Evolutionary conservation across 2,888 invertebrate species (phyloP).

Genomic region (Hydroisotoma schaefferi): DNA sequence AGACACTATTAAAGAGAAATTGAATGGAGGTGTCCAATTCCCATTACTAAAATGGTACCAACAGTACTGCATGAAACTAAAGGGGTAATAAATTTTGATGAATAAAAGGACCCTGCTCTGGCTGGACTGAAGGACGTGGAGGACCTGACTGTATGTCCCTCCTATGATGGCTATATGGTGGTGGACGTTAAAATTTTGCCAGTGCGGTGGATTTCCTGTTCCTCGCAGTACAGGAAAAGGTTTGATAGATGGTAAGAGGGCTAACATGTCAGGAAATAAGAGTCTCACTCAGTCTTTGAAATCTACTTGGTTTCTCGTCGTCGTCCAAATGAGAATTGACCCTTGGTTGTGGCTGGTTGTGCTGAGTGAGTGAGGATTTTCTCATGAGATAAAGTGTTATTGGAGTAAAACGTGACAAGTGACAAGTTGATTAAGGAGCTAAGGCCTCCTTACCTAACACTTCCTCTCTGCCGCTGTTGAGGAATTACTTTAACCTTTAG

Average conservation of each 20-base stretch:
- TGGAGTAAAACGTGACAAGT: slow-evolving; percentile 16
- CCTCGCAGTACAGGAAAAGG: slow-evolving; percentile 10
- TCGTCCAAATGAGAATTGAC: slow-evolving; percentile 19
- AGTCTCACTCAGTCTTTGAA: slow-evolving; percentile 7
- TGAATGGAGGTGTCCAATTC: background rate
- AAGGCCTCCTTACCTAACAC: slow-evolving; percentile 8
- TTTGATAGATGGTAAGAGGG: slow-evolving; percentile 20
- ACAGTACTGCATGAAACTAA: background rate
- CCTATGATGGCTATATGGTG: no score
- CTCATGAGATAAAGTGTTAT: slow-evolving; percentile 20
- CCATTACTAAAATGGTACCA: no score
- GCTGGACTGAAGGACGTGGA: slow-evolving; percentile 15
- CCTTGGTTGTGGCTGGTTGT: slow-evolving; percentile 4
- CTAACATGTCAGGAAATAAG: slow-evolving; percentile 15
- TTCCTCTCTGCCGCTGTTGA: background rate
- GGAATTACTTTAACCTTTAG: no score
- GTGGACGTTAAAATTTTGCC: no score
- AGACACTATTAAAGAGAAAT: background rate
- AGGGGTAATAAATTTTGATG: slow-evolving; percentile 15
- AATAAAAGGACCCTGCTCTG: slow-evolving; percentile 19
- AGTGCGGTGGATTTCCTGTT: slow-evolving; percentile 2
- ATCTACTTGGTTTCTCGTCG: slow-evolving; percentile 8
- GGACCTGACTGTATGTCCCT: no score
- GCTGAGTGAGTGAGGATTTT: slow-evolving; percentile 13
- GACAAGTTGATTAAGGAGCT: slow-evolving; percentile 21